phyloP scores from a whole-genome alignment of 2,113 vertebrate species.

The Brienomyrus longianalis region DNA sequence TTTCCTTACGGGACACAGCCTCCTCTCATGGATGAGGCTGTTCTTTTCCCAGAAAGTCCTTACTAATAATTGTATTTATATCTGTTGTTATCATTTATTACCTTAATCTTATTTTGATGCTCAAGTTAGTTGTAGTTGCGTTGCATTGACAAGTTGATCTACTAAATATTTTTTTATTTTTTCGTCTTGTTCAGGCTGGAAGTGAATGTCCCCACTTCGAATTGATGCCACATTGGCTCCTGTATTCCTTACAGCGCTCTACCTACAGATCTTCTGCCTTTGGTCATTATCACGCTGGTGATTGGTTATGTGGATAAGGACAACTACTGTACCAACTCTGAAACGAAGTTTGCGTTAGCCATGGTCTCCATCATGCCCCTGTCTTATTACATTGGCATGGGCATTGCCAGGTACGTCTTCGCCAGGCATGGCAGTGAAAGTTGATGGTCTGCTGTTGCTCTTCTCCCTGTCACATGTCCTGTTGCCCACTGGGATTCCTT shows the following conservation, averaged over 20 bases:
- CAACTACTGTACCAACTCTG: slow-evolving; percentile 54
- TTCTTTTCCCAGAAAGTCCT: neutral
- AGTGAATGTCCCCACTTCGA: neutral
- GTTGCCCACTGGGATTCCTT: neutral
- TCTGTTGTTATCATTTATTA: no score
- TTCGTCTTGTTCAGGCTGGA: neutral
- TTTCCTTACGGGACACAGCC: neutral
- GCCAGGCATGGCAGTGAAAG: neutral
- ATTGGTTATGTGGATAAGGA: slow-evolving; percentile 67
- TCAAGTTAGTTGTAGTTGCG: neutral
- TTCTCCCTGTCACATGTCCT: neutral
- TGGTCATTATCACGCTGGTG: slow-evolving; percentile 67
- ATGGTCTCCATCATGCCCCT: slow-evolving; percentile 76
- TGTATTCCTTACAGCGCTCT: slow-evolving; percentile 50
- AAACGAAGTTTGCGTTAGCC: slow-evolving; percentile 65
- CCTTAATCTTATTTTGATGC: neutral
- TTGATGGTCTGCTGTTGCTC: neutral
- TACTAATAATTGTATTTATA: no score
- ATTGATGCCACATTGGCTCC: neutral
- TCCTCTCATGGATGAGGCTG: neutral
- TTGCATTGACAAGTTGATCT: neutral
- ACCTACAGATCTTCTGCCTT: slow-evolving; percentile 62
- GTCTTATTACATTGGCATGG: slow-evolving; percentile 86
- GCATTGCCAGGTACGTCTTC: slow-evolving; percentile 74
- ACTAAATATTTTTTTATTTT: neutral